Conservation (phyloP, 1,140 invertebrate species). For the Arctopsyche grandis region DNA sequence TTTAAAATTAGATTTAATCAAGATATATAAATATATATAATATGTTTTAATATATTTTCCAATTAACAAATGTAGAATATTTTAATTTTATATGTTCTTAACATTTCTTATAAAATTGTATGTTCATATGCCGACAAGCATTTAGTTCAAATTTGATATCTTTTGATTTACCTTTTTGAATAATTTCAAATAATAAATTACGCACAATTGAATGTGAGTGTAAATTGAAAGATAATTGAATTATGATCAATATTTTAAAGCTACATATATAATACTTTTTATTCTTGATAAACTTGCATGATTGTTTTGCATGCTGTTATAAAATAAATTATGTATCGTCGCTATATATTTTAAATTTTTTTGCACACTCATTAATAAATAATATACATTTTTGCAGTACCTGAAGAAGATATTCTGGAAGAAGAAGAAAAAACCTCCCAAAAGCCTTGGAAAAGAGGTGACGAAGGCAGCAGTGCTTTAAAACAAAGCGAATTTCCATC, state of each 20-base stretch:
- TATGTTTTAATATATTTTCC: too few relatives aligned
- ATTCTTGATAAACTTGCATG: slow-evolving; percentile 50
- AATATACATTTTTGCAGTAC: slow-evolving; percentile 59
- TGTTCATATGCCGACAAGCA: too few relatives aligned
- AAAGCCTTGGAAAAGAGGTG: slow-evolving; percentile 86
- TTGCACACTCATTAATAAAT: neutral
- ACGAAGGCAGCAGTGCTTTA: slow-evolving; percentile 74
- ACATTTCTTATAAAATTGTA: too few relatives aligned
- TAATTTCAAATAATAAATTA: too few relatives aligned
- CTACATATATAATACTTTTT: neutral
- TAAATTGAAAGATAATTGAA: neutral
- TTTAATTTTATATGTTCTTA: too few relatives aligned
- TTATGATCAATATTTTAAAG: neutral
- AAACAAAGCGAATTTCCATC: slow-evolving; percentile 90
- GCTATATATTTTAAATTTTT: neutral
- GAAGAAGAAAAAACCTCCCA: slow-evolving; percentile 64
- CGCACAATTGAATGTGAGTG: too few relatives aligned
- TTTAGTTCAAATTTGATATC: too few relatives aligned
- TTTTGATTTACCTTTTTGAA: too few relatives aligned
- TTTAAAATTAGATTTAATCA: too few relatives aligned
- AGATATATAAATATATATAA: too few relatives aligned
- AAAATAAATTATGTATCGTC: neutral
- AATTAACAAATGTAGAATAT: too few relatives aligned
- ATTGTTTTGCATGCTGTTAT: slow-evolving; percentile 55
- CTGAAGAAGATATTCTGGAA: slow-evolving; percentile 66